Base-by-base conservation (phyloP, 2,888 invertebrate genomes). In the Brachypalpus laphriformis region DNA sequence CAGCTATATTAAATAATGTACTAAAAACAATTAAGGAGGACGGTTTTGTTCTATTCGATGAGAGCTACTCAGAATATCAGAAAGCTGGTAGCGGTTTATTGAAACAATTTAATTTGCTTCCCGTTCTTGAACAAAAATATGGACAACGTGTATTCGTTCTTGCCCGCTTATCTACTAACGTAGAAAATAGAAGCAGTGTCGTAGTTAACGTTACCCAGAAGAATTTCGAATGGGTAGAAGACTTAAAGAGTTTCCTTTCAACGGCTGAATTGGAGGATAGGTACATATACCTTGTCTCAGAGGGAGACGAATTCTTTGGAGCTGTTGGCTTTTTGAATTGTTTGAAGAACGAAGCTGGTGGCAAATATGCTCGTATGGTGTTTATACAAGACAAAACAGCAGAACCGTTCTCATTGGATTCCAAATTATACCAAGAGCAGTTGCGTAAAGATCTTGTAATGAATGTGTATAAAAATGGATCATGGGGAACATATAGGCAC, bases 301-400 rank as follows among this genome's bases (percentile, higher is more conserved):
- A 95, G 89, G 95, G 95, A 49, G 94, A 95, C 88, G 93, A 95
- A 78, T 91, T 93, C 25, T 94, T 94, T 90, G 99, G 99, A 63
- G 93, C 97, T 86, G 93, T 98, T 74, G 99, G 99, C 54, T 93
- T 99, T 90, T 95, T 96, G 89, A 96, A 97, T 90, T 99, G 99
- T 91, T 93, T 99, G 87, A 95, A 96, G 89, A 95, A 94, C 88
- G 99, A 99, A 93, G 94, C 96, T 5, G 98, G 97, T 87, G 98
- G 98, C 18, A 93, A 93, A 76, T 95, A 94, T 88, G 94, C 97
- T 45, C 94, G 97, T 89, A 94, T 94, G 77, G 93, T 95, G 80
- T 95, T 95, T 89, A 93, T 96, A 87, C 95, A 95, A 89, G 95
- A 95, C 88, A 93, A 93, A 42, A 93, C 93, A 75, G 93, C 93